These are phyloP conservation scores for Dicycla oo DNA, from an alignment of 2,888 invertebrate species.

Conservation along the genomic window DNA sequence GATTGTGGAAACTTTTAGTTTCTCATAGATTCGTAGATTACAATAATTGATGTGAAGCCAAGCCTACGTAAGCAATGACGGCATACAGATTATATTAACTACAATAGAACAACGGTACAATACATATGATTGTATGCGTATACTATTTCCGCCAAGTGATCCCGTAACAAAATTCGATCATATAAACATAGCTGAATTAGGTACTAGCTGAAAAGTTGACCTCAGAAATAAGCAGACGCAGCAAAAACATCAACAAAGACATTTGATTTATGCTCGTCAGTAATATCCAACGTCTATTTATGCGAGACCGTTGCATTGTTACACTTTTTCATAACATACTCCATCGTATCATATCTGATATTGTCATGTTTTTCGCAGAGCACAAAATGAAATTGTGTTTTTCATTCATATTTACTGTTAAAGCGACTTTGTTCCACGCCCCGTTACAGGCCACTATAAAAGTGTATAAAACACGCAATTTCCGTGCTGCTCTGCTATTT, in stretches of 20 bases:
- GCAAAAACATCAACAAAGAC: slow-evolving; percentile 49
- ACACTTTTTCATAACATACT: slow-evolving; percentile 56
- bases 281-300: slow-evolving; percentile 41
- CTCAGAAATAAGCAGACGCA: slow-evolving; percentile 40
- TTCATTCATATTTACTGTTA: slow-evolving; percentile 66
- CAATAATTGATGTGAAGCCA: slow-evolving; percentile 24
- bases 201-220: slow-evolving; percentile 26
- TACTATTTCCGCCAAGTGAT: slow-evolving; percentile 19
- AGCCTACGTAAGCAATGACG: slow-evolving; percentile 18
- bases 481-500: slow-evolving; percentile 39
- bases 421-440: slow-evolving; percentile 43
- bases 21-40: slow-evolving; percentile 19
- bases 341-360: slow-evolving; percentile 46
- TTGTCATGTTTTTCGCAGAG: slow-evolving; percentile 46
- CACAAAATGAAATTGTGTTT: slow-evolving; percentile 56
- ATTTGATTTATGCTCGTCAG: slow-evolving; percentile 47
- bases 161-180: slow-evolving; percentile 40
- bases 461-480: slow-evolving; percentile 53
- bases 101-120: slow-evolving; percentile 37
- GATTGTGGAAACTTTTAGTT: slow-evolving; percentile 32
- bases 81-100: slow-evolving; percentile 9
- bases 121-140: slow-evolving; percentile 2
- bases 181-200: slow-evolving; percentile 2
- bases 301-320: slow-evolving; percentile 48
- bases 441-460: slow-evolving; percentile 54